Conservation (phyloP, 37 sponge, comb jelly and placozoan species). For the Agelas oroides region DNA sequence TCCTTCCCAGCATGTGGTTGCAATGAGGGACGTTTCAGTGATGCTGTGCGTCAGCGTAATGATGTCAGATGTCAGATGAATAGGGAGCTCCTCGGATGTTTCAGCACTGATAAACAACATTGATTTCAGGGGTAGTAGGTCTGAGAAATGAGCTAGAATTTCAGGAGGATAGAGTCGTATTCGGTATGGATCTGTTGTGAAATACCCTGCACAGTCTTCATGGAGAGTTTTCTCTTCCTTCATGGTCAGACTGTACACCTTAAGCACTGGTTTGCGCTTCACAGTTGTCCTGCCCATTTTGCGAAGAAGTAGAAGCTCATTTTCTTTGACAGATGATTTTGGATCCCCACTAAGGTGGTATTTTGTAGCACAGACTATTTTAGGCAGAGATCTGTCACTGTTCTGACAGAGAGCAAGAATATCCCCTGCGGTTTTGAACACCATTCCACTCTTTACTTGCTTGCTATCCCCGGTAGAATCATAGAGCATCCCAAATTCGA, state of each 20-base stretch:
- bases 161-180: conserved; percentile 28
- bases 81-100: background rate
- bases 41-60: conserved; percentile 5
- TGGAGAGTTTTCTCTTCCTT: conserved; percentile 30
- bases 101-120: background rate
- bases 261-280: conserved; percentile 8
- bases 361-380: conserved; percentile 7
- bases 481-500: conserved; percentile 59
- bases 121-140: conserved; percentile 10
- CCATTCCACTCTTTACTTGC: background rate
- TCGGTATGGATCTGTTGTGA: background rate
- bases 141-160: conserved; percentile 13
- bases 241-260: conserved; percentile 4
- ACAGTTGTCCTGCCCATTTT: conserved; percentile 14
- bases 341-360: background rate
- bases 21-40: conserved; percentile 20
- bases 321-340: conserved; percentile 3
- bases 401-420: background rate
- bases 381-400: background rate
- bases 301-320: conserved; percentile 4
- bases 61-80: conserved; percentile 6
- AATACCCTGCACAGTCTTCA: conserved; percentile 30
- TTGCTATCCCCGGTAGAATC: background rate
- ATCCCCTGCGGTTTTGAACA: conserved; percentile 15
- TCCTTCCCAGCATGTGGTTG: background rate